Percentiles rank a stretch among this genome's conserved stretches.
Conservation (phyloP, 64 coral and sea anemone species). For the Orbicella faveolata region DNA sequence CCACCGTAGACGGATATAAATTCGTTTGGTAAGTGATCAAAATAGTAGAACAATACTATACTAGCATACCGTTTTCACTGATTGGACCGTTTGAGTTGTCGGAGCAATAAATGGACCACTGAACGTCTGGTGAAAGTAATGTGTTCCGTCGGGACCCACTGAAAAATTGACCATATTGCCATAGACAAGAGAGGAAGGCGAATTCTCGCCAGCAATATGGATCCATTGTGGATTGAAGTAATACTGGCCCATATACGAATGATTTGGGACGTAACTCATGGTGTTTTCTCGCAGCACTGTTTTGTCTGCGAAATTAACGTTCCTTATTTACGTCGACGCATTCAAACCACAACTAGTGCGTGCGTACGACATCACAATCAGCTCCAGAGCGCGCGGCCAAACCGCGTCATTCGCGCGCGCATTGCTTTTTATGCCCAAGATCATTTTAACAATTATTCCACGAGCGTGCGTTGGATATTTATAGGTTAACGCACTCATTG, state of each 20-base stretch:
- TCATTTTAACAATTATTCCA: not conserved
- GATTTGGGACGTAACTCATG: slow-evolving; percentile 22
- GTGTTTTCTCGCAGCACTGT: not conserved
- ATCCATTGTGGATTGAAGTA: slow-evolving; percentile 71
- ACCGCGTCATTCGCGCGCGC: not conserved
- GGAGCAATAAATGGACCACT: slow-evolving; percentile 40
- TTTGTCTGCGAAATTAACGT: not conserved
- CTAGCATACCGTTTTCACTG: slow-evolving; percentile 27
- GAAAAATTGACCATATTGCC: slow-evolving; percentile 59
- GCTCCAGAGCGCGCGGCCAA: not conserved
- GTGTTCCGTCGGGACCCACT: slow-evolving; percentile 42
- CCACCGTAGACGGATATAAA: too few relatives aligned
- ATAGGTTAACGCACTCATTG: too few relatives aligned
- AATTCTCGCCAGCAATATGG: not conserved
- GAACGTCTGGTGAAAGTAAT: slow-evolving; percentile 54
- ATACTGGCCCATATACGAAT: slow-evolving; percentile 48
- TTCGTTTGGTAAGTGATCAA: too few relatives aligned
- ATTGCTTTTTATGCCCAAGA: not conserved
- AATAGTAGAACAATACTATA: too few relatives aligned
- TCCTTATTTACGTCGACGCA: not conserved
- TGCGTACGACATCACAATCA: slow-evolving; percentile 30
- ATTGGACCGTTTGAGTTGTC: not conserved
- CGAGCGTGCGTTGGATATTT: too few relatives aligned
- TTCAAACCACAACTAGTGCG: not conserved
- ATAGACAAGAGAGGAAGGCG: slow-evolving; percentile 44